Evolutionary conservation across 2,113 vertebrate genomes (phyloP), one percentile per base, ranked within the genome.

Genomic region (Bucco capensis): DNA sequence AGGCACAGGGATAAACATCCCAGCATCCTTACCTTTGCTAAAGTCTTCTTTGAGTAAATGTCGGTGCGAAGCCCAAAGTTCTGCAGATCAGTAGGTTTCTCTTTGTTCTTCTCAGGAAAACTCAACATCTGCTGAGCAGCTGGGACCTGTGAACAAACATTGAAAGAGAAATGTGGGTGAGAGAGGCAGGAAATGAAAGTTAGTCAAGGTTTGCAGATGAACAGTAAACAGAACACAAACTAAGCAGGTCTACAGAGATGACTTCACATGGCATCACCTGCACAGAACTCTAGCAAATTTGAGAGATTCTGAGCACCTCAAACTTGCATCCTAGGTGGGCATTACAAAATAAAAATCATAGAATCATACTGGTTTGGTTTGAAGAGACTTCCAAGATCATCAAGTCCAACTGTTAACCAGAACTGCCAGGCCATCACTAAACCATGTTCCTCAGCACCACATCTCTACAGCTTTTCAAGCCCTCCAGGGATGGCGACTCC

Each of bases 21-120:
- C 9, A 27, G 4, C 5, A 27, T 9, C 10, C 91, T 97, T 93
- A 98, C 99, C 98, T 99, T 99, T 78, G 97, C 98, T 89, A 98
- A 91, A 60, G 98, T 99, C 97, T 99, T 99, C 94, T 99, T 99
- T 35, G 99, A 96, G 96, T 99, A 99, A 58, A 99, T 98, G 67
- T 99, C 99, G 5, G 98, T 97, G 81, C 98, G 98, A 23, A 99
- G 98, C 19, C 99, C 99, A 5, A 99, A 99, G 96, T 99, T 99
- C 97, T 99, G 99, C 90, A 99, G 95, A 94, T 99, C 99, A 33
- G 97, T 98, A 10, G 98, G 95, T 80, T 99, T 99, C 83, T 99
- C 99, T 97, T 99, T 99, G 94, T 96, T 97, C 65, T 99, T 99
- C 89, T 99, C 99, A 50, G 97, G 97, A 77, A 99, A 99, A 96